These are phyloP conservation scores for Mesopsocus fuscifrons DNA, from an alignment of 2,888 invertebrate species.

Conservation along the genomic window DNA sequence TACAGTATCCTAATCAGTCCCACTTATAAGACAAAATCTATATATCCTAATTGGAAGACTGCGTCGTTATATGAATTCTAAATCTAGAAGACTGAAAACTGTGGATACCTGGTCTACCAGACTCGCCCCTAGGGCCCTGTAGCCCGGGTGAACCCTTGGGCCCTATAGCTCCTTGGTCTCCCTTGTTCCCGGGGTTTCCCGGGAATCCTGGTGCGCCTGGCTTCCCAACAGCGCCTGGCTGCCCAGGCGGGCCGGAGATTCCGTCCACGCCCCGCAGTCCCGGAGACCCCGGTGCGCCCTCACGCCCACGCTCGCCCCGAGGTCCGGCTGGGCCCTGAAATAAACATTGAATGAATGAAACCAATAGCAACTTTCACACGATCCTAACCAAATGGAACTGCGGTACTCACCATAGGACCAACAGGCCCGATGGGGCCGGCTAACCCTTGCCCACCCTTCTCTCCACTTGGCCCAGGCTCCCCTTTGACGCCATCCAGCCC, in stretches of 20 bases:
- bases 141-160: constrained; percentile 65
- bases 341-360: constrained; percentile 9
- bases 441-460: constrained; percentile 50
- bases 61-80: no score
- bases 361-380: no score
- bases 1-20: no score
- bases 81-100: no score
- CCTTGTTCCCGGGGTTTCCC: constrained; percentile 51
- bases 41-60: no score
- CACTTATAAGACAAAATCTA: no score
- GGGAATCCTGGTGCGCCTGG: constrained; percentile 71
- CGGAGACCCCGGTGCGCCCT: constrained; percentile 58
- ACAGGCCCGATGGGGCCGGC: constrained; percentile 47
- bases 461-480: constrained; percentile 53
- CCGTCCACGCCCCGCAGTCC: constrained; percentile 67
- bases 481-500: constrained; percentile 68
- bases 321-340: constrained; percentile 55
- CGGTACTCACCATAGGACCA: constrained; percentile 48
- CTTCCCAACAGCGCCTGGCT: constrained; percentile 54
- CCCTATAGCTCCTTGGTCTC: constrained; percentile 53
- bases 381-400: no score
- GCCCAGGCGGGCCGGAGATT: constrained; percentile 57
- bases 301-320: constrained; percentile 67
- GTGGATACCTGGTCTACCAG: constrained; percentile 41
- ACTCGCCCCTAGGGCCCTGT: constrained; percentile 64